Evolutionary conservation across 2,888 invertebrate genomes (phyloP).

Genomic region (Sphinx pinastri): DNA sequence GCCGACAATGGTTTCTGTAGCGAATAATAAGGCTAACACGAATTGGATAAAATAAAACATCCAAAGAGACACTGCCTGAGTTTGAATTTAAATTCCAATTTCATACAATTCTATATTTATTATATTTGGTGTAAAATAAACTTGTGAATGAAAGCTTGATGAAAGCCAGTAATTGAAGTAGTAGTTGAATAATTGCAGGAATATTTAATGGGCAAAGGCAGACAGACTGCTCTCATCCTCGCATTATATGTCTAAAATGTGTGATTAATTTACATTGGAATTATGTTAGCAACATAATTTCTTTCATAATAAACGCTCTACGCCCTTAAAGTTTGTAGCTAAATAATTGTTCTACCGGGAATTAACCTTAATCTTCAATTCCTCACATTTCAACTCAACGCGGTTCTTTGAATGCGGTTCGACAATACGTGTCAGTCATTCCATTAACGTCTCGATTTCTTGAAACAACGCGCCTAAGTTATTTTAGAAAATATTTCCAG

Average conservation of each 20-base stretch:
- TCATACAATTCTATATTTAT: slow-evolving; percentile 30
- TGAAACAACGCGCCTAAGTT: slow-evolving; percentile 68
- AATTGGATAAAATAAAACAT: slow-evolving; percentile 56
- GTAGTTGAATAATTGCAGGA: not conserved
- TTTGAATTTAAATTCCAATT: slow-evolving; percentile 54
- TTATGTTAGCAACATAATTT: slow-evolving; percentile 2
- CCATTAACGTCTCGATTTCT: slow-evolving; percentile 76
- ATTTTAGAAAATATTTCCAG: slow-evolving; percentile 75
- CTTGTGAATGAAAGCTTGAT: not conserved
- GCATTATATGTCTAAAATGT: not conserved
- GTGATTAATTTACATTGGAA: not conserved
- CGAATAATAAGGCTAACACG: slow-evolving; percentile 63
- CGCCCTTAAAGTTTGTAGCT: not conserved
- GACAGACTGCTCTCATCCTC: not conserved
- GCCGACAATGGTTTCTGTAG: slow-evolving; percentile 67
- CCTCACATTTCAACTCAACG: slow-evolving; percentile 61
- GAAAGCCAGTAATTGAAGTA: not conserved
- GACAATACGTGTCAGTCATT: slow-evolving; percentile 79
- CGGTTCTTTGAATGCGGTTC: slow-evolving; percentile 67
- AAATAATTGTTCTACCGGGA: slow-evolving; percentile 49
- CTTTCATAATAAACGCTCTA: not conserved
- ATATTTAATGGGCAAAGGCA: not conserved
- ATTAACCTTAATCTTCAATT: slow-evolving; percentile 57
- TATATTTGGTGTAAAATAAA: not conserved
- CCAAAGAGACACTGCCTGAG: slow-evolving; percentile 44